These are phyloP conservation scores for Paradoxurus hermaphroditus DNA, from an alignment of 2,113 vertebrate species.

Conservation along the genomic window DNA sequence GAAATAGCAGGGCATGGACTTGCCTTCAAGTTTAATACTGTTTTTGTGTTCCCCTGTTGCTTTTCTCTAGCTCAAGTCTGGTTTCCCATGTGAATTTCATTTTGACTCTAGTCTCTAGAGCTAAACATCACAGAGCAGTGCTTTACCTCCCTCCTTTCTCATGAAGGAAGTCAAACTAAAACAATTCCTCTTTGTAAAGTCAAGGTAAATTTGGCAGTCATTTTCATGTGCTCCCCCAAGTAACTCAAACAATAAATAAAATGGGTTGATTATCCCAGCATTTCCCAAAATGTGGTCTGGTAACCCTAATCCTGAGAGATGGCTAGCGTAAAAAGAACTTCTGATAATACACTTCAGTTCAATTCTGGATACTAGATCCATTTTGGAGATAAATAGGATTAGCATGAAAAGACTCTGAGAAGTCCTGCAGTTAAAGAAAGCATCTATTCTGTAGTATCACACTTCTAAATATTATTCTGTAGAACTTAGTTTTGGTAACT, in stretches of 20 bases:
- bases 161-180: conserved; percentile 31
- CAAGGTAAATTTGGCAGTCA: conserved; percentile 33
- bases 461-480: background rate
- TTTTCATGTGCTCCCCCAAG: conserved; percentile 20
- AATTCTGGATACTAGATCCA: background rate
- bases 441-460: background rate
- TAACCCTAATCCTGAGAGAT: background rate
- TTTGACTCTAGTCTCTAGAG: conserved; percentile 13
- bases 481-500: background rate
- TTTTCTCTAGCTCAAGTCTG: conserved; percentile 1
- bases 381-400: background rate
- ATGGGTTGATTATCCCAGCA: conserved; percentile 1
- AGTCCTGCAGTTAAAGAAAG: background rate
- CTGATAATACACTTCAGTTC: background rate
- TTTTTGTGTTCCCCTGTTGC: background rate
- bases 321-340: background rate
- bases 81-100: conserved; percentile 38
- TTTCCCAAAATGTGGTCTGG: conserved; percentile 1
- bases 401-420: background rate
- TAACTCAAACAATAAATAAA: conserved; percentile 36
- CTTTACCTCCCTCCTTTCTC: conserved; percentile 24
- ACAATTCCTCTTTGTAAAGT: conserved; percentile 9
- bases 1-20: background rate
- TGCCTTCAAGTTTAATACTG: background rate
- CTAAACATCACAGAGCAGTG: background rate